These are phyloP conservation scores for Ommatoiulus sabulosus DNA, from an alignment of 2,888 invertebrate species.

Conservation along the genomic window DNA sequence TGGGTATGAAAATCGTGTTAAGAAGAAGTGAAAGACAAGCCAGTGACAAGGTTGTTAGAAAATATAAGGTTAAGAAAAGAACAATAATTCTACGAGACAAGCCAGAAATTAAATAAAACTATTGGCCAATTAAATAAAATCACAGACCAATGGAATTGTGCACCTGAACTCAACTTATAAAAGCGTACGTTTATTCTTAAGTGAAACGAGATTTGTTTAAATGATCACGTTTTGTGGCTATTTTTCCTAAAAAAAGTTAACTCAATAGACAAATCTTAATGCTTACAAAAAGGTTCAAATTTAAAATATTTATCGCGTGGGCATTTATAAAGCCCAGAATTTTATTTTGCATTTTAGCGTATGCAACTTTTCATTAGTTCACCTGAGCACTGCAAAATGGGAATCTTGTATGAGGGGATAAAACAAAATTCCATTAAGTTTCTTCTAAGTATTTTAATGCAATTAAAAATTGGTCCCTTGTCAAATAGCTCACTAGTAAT, in stretches of 20 bases:
- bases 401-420: not conserved
- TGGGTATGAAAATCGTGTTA: not conserved
- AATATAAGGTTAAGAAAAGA: not conserved
- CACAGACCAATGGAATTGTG: conserved; percentile 40
- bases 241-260: not conserved
- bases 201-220: not conserved
- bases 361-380: not conserved
- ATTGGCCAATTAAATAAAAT: conserved; percentile 25
- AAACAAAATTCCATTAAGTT: not conserved
- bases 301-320: not conserved
- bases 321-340: not conserved
- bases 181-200: not conserved
- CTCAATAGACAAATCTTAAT: not conserved
- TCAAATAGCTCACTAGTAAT: not conserved
- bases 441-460: not conserved
- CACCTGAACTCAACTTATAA: not conserved
- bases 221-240: not conserved
- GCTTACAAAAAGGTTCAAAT: not conserved
- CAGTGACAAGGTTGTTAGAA: not conserved
- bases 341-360: not conserved
- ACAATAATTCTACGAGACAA: not conserved
- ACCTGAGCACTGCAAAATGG: not conserved
- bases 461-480: not conserved
- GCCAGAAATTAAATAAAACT: not conserved
- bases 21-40: not conserved